Percentiles rank a stretch among this genome's conserved stretches.
These are phyloP conservation scores for Melanotaenia nigrans DNA, from an alignment of 2,797 vertebrate genomes.

Conservation along the genomic window DNA sequence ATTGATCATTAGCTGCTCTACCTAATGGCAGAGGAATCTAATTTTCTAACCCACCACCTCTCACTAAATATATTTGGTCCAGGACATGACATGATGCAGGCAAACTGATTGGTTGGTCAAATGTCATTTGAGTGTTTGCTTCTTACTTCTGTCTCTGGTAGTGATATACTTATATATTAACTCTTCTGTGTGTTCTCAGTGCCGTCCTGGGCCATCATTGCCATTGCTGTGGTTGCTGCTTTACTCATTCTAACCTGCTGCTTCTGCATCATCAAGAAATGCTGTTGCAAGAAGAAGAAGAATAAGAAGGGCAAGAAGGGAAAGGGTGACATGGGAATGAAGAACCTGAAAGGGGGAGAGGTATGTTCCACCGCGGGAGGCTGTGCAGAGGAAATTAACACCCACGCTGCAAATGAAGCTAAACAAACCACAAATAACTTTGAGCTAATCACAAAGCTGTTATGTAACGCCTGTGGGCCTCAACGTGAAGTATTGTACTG, in stretches of 20 bases:
- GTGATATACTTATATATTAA: constrained; percentile 17
- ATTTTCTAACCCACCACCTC: constrained; percentile 71
- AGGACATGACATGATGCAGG: constrained; percentile 54
- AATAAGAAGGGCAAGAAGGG: constrained; percentile 98
- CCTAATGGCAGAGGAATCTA: constrained; percentile 72
- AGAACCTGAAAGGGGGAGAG: constrained; percentile 87
- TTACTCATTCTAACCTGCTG: constrained; percentile 95
- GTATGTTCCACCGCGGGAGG: constrained; percentile 68
- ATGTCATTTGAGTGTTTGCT: constrained; percentile 63
- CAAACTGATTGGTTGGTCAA: constrained; percentile 62
- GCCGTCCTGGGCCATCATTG: constrained; percentile 94
- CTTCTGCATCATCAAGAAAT: constrained; percentile 99
- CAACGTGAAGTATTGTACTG: constrained; percentile 9
- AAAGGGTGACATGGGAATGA: constrained; percentile 89
- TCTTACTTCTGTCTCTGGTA: constrained; percentile 28
- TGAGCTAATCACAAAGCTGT: constrained; percentile 25
- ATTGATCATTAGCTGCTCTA: constrained; percentile 74
- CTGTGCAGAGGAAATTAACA: constrained; percentile 18
- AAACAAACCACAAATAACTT: constrained; percentile 3
- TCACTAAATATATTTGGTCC: constrained; percentile 69
- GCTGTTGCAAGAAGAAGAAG: constrained; percentile 99
- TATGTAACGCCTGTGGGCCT: constrained; percentile 43
- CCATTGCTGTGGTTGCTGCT: constrained; percentile 92
- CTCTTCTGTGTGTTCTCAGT: constrained; percentile 79
- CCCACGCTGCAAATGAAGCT: background rate